phyloP scores from a whole-genome alignment of 2,888 invertebrate species.

The Heliconius aoede region DNA sequence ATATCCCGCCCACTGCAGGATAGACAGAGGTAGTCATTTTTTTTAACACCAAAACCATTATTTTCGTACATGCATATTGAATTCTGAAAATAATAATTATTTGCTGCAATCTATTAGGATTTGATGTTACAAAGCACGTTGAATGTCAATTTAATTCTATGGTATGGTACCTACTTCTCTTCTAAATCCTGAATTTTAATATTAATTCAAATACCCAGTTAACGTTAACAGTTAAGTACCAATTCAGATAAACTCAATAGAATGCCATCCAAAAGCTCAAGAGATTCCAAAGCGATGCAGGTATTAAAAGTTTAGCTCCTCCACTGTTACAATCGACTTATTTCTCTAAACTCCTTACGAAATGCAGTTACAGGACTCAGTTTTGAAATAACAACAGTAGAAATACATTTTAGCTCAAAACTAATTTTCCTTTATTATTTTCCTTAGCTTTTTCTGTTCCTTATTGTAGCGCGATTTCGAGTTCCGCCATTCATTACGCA shows the following conservation, averaged over 20 bases:
- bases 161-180: background rate
- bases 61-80: too few relatives aligned
- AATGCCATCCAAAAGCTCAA: background rate
- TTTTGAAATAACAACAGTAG: background rate
- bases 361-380: slow-evolving; percentile 3
- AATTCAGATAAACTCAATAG: slow-evolving; percentile 2
- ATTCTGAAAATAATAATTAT: too few relatives aligned
- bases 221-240: too few relatives aligned
- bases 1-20: too few relatives aligned
- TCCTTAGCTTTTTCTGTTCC: too few relatives aligned
- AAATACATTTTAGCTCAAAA: background rate
- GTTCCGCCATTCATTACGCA: too few relatives aligned
- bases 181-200: slow-evolving; percentile 6
- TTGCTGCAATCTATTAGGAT: too few relatives aligned
- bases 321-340: slow-evolving; percentile 16
- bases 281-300: slow-evolving; percentile 15
- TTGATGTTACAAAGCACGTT: background rate
- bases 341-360: slow-evolving; percentile 14
- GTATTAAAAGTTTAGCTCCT: slow-evolving; percentile 8
- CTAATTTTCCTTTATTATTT: too few relatives aligned
- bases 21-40: too few relatives aligned
- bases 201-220: background rate
- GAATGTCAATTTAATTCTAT: background rate
- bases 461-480: too few relatives aligned
- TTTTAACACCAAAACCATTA: too few relatives aligned